A percentile compares a stretch with the other conserved stretches of the same genome.
These are phyloP conservation scores for Eilema griseolum DNA, from an alignment of 2,888 invertebrate genomes.

Conservation along the genomic window DNA sequence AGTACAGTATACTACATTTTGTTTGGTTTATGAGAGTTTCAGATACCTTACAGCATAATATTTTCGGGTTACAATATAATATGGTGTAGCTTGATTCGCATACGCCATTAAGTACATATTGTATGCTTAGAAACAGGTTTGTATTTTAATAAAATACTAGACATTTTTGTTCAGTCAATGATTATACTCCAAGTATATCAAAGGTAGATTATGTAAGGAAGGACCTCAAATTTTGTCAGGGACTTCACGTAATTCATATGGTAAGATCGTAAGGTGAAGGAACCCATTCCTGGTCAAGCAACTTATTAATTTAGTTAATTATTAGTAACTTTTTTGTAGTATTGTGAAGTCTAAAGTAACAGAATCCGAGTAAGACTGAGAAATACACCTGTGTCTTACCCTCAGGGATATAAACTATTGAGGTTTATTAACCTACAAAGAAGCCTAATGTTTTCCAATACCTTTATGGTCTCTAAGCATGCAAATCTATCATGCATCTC, in stretches of 20 bases:
- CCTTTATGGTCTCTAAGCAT: neutral
- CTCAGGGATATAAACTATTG: slow-evolving; percentile 1
- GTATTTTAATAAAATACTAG: no score
- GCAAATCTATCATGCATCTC: neutral
- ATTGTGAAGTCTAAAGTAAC: neutral
- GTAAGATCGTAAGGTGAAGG: neutral
- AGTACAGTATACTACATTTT: no score
- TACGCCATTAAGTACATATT: no score
- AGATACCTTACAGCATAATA: no score
- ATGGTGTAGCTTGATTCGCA: no score
- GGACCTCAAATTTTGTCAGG: no score
- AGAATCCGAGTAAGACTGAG: neutral
- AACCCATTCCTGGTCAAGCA: neutral
- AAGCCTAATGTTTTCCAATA: slow-evolving; percentile 1
- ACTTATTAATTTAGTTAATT: neutral
- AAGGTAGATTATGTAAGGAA: neutral
- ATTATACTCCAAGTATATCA: neutral
- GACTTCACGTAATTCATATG: neutral
- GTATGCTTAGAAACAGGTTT: no score
- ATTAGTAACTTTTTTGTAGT: neutral
- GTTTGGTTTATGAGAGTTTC: no score
- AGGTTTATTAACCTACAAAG: neutral
- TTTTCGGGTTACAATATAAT: no score
- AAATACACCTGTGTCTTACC: slow-evolving; percentile 8
- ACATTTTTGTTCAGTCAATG: neutral